Evolutionary conservation across 2,113 vertebrate species (phyloP).

Genomic region (Suncus etruscus): DNA sequence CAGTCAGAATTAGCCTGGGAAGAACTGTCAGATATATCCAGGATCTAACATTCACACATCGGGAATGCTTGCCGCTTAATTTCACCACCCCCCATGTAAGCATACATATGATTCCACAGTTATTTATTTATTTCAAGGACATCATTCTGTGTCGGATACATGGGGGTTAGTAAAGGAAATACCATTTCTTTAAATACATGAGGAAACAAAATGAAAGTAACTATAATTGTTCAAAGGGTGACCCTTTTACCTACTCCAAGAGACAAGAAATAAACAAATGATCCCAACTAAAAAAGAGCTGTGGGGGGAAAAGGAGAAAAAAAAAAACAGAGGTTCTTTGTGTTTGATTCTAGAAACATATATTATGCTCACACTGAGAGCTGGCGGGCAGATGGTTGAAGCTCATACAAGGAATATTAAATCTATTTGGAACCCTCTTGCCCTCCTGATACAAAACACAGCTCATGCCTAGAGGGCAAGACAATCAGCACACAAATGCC

Average conservation of each 20-base stretch:
- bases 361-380: conserved; percentile 71
- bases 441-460: conserved; percentile 74
- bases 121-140: background rate
- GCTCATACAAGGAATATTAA: conserved; percentile 80
- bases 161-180: background rate
- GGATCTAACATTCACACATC: background rate
- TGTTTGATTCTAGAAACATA: conserved; percentile 73
- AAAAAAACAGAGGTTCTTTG: conserved; percentile 30
- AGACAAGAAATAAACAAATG: conserved; percentile 68
- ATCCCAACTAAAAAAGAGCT: conserved; percentile 44
- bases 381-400: conserved; percentile 78
- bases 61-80: background rate
- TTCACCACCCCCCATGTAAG: background rate
- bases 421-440: conserved; percentile 74
- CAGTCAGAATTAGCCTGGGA: conserved; percentile 17
- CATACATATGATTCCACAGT: background rate
- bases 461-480: conserved; percentile 74
- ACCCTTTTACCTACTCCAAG: conserved; percentile 23
- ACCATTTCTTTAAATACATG: conserved; percentile 44
- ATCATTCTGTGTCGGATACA: background rate
- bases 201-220: conserved; percentile 64
- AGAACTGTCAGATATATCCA: background rate
- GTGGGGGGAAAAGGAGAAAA: background rate
- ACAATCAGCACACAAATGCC: conserved; percentile 54
- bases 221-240: conserved; percentile 48